phyloP scores from a whole-genome alignment of 92 coral and sea anemone genomes.

The Epizoanthus stellaris region DNA sequence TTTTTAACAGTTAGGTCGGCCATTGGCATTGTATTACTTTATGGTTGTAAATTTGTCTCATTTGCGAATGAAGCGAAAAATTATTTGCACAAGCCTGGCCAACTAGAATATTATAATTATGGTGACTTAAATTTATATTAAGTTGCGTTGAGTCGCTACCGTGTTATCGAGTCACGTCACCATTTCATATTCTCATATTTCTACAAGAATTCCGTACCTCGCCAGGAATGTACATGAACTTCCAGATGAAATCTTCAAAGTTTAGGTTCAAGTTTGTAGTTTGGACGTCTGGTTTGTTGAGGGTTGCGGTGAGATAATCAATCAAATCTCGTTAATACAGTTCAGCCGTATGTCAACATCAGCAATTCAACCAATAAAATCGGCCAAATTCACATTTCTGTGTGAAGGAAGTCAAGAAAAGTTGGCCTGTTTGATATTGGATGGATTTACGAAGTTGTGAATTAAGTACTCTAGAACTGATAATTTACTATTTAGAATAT shows the following conservation, averaged over 20 bases:
- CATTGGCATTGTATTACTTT: conserved; percentile 56
- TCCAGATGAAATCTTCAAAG: neutral
- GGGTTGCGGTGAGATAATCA: conserved; percentile 1
- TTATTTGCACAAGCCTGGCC: neutral
- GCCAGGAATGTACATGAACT: neutral
- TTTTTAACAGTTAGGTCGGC: conserved; percentile 66
- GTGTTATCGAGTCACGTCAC: too few relatives aligned
- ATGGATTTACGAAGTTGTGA: neutral
- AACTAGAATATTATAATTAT: too few relatives aligned
- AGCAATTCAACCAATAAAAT: too few relatives aligned
- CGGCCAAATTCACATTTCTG: neutral
- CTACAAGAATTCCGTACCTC: neutral
- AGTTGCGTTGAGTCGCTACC: too few relatives aligned
- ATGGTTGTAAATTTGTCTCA: neutral
- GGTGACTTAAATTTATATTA: too few relatives aligned
- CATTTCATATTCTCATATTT: conserved; percentile 1
- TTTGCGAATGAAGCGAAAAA: too few relatives aligned
- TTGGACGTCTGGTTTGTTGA: neutral
- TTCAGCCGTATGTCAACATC: neutral
- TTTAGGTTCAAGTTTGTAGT: neutral
- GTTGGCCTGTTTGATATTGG: too few relatives aligned
- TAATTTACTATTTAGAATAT: neutral
- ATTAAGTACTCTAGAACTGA: neutral
- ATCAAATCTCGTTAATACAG: neutral
- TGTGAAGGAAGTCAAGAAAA: neutral